phyloP scores from a whole-genome alignment of 2,113 vertebrate species.

The Pionites leucogaster region DNA sequence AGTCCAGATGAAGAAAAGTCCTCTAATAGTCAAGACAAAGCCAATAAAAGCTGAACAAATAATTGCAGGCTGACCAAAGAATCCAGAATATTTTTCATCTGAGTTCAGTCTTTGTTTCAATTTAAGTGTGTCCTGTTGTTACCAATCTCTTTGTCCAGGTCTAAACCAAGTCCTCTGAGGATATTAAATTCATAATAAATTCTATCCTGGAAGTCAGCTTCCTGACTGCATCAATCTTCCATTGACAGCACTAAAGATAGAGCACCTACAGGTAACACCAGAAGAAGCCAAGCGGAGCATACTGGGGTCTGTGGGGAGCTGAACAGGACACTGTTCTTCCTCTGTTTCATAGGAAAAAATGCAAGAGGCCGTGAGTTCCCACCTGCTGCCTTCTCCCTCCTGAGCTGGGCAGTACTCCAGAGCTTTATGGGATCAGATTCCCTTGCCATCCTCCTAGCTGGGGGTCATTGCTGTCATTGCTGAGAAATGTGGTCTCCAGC shows the following conservation, averaged over 20 bases:
- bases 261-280: not conserved
- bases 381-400: not conserved
- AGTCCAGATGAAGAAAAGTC: conserved; percentile 26
- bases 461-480: not conserved
- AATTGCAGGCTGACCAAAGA: not conserved
- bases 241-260: not conserved
- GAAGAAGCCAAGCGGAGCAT: not conserved
- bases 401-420: not conserved
- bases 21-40: conserved; percentile 8
- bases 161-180: not conserved
- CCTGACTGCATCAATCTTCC: not conserved
- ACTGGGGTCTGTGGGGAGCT: not conserved
- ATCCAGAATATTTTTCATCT: not conserved
- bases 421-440: fast-evolving
- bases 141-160: not conserved
- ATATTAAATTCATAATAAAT: not conserved
- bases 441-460: not conserved
- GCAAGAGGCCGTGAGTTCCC: not conserved
- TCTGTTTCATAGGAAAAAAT: not conserved
- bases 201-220: not conserved
- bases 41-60: not conserved
- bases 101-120: conserved; percentile 13
- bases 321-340: not conserved
- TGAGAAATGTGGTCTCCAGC: not conserved
- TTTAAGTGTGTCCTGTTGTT: not conserved